A percentile compares a stretch with the other conserved stretches of the same genome.
Conservation (phyloP, 1,140 invertebrate genomes). For the Lepeophtheirus salmonis region DNA sequence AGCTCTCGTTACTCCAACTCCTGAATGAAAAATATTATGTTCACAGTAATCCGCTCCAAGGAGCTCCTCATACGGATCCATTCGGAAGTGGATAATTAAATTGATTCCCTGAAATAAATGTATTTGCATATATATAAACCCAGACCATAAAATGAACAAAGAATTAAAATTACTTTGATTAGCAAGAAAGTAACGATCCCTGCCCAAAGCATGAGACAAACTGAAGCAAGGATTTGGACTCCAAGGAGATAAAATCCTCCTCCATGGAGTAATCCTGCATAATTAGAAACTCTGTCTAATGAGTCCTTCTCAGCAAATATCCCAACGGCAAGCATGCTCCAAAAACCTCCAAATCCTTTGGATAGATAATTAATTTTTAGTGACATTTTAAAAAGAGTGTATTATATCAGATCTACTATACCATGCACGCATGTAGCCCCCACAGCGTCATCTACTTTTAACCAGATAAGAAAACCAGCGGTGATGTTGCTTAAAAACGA, state of each 20-base stretch:
- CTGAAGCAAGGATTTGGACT: slow-evolving; percentile 47
- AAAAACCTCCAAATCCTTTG: slow-evolving; percentile 32
- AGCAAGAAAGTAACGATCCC: slow-evolving; percentile 43
- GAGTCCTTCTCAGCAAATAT: slow-evolving; percentile 69
- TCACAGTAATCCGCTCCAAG: slow-evolving; percentile 69
- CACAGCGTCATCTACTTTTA: slow-evolving; percentile 72
- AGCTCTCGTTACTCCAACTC: slow-evolving; percentile 41
- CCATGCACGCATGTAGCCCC: slow-evolving; percentile 74
- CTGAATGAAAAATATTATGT: slow-evolving; percentile 45
- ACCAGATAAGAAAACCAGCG: slow-evolving; percentile 49
- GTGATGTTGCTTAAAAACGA: slow-evolving; percentile 45
- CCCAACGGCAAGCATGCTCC: slow-evolving; percentile 67
- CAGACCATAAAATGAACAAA: no score
- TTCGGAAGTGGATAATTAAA: slow-evolving; percentile 55
- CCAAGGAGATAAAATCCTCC: slow-evolving; percentile 69
- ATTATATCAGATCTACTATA: slow-evolving; percentile 17
- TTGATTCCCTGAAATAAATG: slow-evolving; percentile 32
- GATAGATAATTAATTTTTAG: slow-evolving; percentile 5
- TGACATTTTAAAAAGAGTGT: not conserved
- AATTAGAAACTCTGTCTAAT: slow-evolving; percentile 52
- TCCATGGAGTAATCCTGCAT: slow-evolving; percentile 32
- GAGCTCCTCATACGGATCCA: slow-evolving; percentile 60
- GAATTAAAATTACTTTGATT: slow-evolving; percentile 26
- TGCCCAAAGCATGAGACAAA: slow-evolving; percentile 53
- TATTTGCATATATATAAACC: no score